Evolutionary conservation across 2,797 vertebrate species (phyloP).

Genomic region (Cyprinella venusta): DNA sequence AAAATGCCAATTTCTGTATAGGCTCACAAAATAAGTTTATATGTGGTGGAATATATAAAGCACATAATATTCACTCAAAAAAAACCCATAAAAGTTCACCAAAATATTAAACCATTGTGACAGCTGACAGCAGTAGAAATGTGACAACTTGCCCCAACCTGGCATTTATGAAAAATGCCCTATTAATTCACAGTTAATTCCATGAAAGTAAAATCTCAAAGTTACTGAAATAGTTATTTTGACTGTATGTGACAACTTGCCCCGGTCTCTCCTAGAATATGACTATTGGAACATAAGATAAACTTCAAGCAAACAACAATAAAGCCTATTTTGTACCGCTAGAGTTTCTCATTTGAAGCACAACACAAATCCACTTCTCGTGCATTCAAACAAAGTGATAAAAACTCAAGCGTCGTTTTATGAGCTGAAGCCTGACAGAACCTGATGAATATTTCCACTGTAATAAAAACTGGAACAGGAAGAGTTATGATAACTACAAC

Average conservation of each 20-base stretch:
- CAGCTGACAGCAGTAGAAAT: not conserved
- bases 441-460: conserved; percentile 66
- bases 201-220: not conserved
- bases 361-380: not conserved
- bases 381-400: conserved; percentile 59
- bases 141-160: not conserved
- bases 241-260: not conserved
- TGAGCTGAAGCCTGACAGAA: conserved; percentile 65
- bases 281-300: not conserved
- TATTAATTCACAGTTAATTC: not conserved
- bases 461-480: conserved; percentile 57
- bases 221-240: not conserved
- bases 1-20: not conserved
- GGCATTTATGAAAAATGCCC: not conserved
- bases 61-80: not conserved
- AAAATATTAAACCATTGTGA: not conserved
- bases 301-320: not conserved
- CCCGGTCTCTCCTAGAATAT: not conserved
- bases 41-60: not conserved
- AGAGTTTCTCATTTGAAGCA: not conserved
- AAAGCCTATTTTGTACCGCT: no score
- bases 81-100: not conserved
- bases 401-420: conserved; percentile 56
- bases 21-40: not conserved
- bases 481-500: conserved; percentile 56